A percentile compares a stretch with the other conserved stretches of the same genome.
These are phyloP conservation scores for Chondrosia reniformis DNA, from an alignment of 37 sponge, comb jelly and placozoan species.

Conservation along the genomic window DNA sequence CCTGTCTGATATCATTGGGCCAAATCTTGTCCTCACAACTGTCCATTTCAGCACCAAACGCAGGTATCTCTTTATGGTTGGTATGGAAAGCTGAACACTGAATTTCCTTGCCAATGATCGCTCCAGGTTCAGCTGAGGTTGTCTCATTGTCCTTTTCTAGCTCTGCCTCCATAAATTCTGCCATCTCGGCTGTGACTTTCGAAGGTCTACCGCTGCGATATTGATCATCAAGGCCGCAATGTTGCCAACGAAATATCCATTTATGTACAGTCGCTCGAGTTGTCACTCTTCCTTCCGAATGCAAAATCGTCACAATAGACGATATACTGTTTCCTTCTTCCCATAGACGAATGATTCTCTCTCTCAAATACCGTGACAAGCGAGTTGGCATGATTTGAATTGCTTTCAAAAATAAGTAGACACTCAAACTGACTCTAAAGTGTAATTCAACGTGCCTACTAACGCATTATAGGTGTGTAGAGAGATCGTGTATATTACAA, in stretches of 20 bases:
- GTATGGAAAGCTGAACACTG: not conserved
- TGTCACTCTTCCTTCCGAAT: not conserved
- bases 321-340: not conserved
- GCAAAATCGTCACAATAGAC: slow-evolving; percentile 3
- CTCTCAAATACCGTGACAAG: not conserved
- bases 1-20: not conserved
- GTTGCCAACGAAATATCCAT: slow-evolving; percentile 2
- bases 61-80: not conserved
- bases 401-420: no score
- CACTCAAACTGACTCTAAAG: no score
- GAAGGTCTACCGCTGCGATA: not conserved
- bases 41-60: not conserved
- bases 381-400: no score
- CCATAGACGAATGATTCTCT: slow-evolving; percentile 5
- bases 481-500: no score
- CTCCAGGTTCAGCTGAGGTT: not conserved
- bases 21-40: slow-evolving; percentile 3
- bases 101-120: not conserved
- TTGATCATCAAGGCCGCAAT: not conserved
- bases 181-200: not conserved
- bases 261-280: not conserved
- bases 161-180: not conserved
- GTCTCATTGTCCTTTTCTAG: not conserved
- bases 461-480: no score
- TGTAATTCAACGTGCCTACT: no score